Evolutionary conservation across 2,113 vertebrate species (phyloP), one percentile per base, ranked within the genome.

Genomic region (Rhinoderma darwinii): DNA sequence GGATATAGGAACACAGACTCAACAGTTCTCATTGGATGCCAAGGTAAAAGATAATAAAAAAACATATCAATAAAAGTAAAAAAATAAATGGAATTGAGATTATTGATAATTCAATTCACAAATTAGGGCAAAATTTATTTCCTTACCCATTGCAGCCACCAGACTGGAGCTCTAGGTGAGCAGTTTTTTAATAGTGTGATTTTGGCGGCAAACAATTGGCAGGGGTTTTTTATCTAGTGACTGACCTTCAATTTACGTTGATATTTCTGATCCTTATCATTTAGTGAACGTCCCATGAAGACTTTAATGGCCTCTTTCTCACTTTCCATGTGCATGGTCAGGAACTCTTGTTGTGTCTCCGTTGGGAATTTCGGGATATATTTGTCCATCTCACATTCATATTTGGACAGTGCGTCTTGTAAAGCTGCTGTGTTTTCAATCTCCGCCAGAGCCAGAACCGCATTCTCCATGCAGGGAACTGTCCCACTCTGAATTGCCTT

Each of bases 401-500:
- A 35, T 2, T 44, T 63, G 1, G 61, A 2, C 59, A 89, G 8
- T 4, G 88, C 91, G 51, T 85, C 63, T 32, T 88, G 68, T 41
- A 39, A 10, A 90, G 30, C 1, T 90, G 90, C 0, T 32, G 79
- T 14, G n/a, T 93, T 93, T 84, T 93, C 90, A 2, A 90, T 88
- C 80, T 87, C 3, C 0, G 90, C 70, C 85, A 92, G 27, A 43
- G 87, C 32, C 27, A 79, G 18, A 2, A 92, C 89, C 0, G 90
- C 88, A 0, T 90, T 93, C 80, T 93, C 92, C 86, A 92, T 79
- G 86, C 92, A 93, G 0, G 90, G 91, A 39, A 92, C 47, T 0
- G 66, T 14, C 7, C 91, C 91, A 2, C 89, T 92, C 39, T 88
- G 70, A 83, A 93, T 91, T 0, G 89, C 86, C 20, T 86, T 84